Evolutionary conservation across 2,797 vertebrate genomes (phyloP), one percentile per base, ranked within the genome.

Genomic region (Molothrus aeneus): DNA sequence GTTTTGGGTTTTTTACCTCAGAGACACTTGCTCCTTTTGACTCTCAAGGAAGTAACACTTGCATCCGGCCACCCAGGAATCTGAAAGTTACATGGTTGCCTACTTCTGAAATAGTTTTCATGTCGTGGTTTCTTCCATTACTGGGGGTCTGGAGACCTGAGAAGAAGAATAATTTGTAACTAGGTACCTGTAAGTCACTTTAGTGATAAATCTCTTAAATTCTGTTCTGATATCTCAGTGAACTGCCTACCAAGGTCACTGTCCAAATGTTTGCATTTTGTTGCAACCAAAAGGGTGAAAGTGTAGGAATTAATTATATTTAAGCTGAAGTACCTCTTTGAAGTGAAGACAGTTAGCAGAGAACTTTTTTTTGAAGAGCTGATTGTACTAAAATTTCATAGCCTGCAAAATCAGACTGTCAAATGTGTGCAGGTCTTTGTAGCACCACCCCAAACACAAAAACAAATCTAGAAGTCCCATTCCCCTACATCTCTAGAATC

Each of bases 381-480:
- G 81, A 73, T 36, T 51, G 7, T 56, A 36, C 28, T 81, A 28
- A 72, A 61, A 36, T 50, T 65, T 74, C 31, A 47, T 38, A 79
- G 17, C 18, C 26, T 75, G 31, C 32, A 86, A 72, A 84, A 40
- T 81, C 29, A 71, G 32, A 72, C 38, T 48, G 28, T 45, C 16
- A 69, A 1, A 50, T 0, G 0, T 29, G 18, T 54, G 16, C 13
- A 32, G 25, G 42, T 68, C 45, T 82, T 82, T 10, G 25, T 73
- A 53, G n/a, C 25, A 66, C 7, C 10, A 24, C 17, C 11, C 8
- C 20, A 54, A 80, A 53, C 13, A 16, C 11, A 66, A n/a, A 82
- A 87, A 9, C 20, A 68, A 83, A 69, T 61, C 20, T 17, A 26
- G 6, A 74, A 81, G 22, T 80, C 11, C 17, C 2, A 1, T 83